phyloP scores from a whole-genome alignment of 2,888 invertebrate genomes.

The Heliconius ethilla region DNA sequence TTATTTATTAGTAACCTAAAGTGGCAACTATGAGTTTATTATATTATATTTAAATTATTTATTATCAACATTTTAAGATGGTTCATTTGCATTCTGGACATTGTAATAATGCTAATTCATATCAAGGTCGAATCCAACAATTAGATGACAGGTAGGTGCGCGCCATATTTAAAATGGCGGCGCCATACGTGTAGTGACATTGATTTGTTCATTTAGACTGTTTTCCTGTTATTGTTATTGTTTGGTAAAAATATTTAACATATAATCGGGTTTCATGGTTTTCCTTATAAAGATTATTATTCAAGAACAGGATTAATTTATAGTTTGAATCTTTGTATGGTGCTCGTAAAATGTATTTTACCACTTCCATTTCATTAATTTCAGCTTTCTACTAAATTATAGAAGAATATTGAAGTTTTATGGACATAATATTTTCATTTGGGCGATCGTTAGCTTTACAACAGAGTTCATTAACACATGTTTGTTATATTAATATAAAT shows the following conservation, averaged over 20 bases:
- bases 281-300: slow-evolving; percentile 34
- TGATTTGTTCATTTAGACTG: slow-evolving; percentile 22
- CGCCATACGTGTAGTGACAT: slow-evolving; percentile 20
- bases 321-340: background rate
- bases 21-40: background rate
- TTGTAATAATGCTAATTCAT: slow-evolving; percentile 54
- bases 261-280: slow-evolving; percentile 25
- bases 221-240: slow-evolving; percentile 46
- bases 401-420: background rate
- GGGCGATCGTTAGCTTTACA: background rate
- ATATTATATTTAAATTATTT: background rate
- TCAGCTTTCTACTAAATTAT: too few species aligned
- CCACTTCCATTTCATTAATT: too few species aligned
- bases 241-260: slow-evolving; percentile 35
- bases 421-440: background rate
- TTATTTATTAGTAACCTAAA: background rate
- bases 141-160: slow-evolving; percentile 45
- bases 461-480: background rate
- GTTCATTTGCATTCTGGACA: slow-evolving; percentile 54
- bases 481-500: background rate
- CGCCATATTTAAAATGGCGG: slow-evolving; percentile 29
- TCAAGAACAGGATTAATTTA: background rate
- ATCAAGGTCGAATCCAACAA: slow-evolving; percentile 59
- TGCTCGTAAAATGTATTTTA: background rate
- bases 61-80: slow-evolving; percentile 47